phyloP scores from a whole-genome alignment of 35 echinoderm and acorn worm species.

The Lytechinus variegatus region DNA sequence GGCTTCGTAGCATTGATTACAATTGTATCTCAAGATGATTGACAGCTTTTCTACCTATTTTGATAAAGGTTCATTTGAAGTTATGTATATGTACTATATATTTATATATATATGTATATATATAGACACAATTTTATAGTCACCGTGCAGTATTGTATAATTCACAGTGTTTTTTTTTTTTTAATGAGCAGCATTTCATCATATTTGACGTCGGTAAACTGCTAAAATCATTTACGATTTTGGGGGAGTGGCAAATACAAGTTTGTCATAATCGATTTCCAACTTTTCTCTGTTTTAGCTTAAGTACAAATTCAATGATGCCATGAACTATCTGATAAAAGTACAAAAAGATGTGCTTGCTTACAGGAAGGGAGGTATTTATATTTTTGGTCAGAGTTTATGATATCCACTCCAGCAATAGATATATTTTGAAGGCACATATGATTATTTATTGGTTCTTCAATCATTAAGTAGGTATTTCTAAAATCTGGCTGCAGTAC shows the following conservation, averaged over 20 bases:
- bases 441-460: neutral
- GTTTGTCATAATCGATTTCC: neutral
- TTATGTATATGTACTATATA: neutral
- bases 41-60: neutral
- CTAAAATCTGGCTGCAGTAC: neutral
- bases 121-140: neutral
- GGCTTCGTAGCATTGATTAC: too few species aligned
- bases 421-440: too few species aligned
- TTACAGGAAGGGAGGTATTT: too few species aligned
- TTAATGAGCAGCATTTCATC: neutral
- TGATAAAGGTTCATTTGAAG: neutral
- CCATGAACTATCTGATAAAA: too few species aligned
- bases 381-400: too few species aligned
- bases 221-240: neutral
- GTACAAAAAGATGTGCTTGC: too few species aligned
- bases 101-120: too few species aligned
- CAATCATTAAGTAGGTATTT: neutral
- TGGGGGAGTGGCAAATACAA: too few species aligned
- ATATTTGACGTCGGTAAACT: neutral
- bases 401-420: too few species aligned
- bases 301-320: too few species aligned
- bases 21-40: too few species aligned
- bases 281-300: neutral
- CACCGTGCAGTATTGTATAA: neutral
- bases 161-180: neutral